These are phyloP conservation scores for Spermophilus dauricus DNA, from an alignment of 2,113 vertebrate species.

Conservation along the genomic window DNA sequence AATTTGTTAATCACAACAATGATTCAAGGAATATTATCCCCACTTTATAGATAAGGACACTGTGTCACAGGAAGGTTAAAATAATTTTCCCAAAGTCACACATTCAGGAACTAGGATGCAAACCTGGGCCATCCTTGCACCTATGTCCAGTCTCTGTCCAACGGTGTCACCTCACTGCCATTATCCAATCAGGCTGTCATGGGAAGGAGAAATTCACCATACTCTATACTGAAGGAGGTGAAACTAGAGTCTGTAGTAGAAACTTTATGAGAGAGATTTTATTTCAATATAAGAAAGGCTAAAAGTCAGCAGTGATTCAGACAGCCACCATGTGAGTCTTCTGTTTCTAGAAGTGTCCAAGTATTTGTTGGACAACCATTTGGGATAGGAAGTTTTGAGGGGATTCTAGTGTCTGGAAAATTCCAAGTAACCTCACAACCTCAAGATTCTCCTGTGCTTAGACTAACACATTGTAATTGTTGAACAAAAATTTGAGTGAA, in stretches of 20 bases:
- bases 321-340: neutral
- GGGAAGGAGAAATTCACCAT: neutral
- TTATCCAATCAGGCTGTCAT: too few relatives aligned
- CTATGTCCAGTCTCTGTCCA: neutral
- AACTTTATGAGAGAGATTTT: neutral
- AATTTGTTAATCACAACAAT: neutral
- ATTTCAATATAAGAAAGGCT: neutral
- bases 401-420: neutral
- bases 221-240: neutral
- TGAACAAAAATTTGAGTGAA: neutral
- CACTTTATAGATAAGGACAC: conserved; percentile 47
- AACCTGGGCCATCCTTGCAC: neutral
- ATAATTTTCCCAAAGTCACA: neutral
- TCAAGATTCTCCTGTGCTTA: neutral
- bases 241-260: neutral
- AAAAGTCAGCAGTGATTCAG: neutral
- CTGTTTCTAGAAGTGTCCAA: neutral
- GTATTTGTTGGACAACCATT: neutral
- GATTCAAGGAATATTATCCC: neutral
- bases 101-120: neutral
- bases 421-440: neutral
- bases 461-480: neutral
- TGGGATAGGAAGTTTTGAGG: neutral
- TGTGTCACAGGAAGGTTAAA: neutral
- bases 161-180: neutral